Percentiles rank a stretch among this genome's conserved stretches.
Conservation (phyloP, 2,797 vertebrate genomes). For the Telmatherina bonti region DNA sequence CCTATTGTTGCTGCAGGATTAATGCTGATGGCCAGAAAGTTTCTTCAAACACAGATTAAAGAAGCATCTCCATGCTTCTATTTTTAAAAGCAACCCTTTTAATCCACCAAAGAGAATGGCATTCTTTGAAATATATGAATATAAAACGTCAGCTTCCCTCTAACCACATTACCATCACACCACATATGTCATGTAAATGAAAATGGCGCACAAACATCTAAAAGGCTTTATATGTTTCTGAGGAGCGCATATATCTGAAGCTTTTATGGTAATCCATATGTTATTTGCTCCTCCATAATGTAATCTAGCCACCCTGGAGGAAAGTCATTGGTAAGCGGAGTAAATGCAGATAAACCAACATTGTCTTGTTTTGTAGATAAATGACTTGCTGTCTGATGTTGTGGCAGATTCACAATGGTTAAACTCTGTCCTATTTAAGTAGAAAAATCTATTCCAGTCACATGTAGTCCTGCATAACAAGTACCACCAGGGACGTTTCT, state of each 20-base stretch:
- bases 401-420: slow-evolving; percentile 23
- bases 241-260: slow-evolving; percentile 30
- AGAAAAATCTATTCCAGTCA: slow-evolving; percentile 7
- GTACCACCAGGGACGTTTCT: slow-evolving; percentile 6
- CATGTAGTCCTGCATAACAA: neutral
- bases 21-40: slow-evolving; percentile 51
- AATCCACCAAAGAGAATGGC: slow-evolving; percentile 46
- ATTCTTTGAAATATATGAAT: slow-evolving; percentile 56
- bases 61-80: slow-evolving; percentile 43
- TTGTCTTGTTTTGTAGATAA: slow-evolving; percentile 26
- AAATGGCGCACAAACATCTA: slow-evolving; percentile 18
- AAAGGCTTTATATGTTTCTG: slow-evolving; percentile 16
- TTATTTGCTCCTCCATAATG: slow-evolving; percentile 38
- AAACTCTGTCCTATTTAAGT: slow-evolving; percentile 2
- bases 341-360: slow-evolving; percentile 26
- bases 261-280: slow-evolving; percentile 49
- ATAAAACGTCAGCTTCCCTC: slow-evolving; percentile 37
- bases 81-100: slow-evolving; percentile 62
- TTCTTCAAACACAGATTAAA: slow-evolving; percentile 59
- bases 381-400: neutral
- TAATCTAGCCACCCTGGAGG: slow-evolving; percentile 43
- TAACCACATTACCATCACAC: slow-evolving; percentile 10
- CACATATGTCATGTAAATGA: slow-evolving; percentile 49
- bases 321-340: slow-evolving; percentile 19
- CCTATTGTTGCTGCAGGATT: slow-evolving; percentile 53